Percentiles rank a stretch among this genome's conserved stretches.
These are phyloP conservation scores for Synanthedon andrenaeformis DNA, from an alignment of 2,888 invertebrate genomes.

Conservation along the genomic window DNA sequence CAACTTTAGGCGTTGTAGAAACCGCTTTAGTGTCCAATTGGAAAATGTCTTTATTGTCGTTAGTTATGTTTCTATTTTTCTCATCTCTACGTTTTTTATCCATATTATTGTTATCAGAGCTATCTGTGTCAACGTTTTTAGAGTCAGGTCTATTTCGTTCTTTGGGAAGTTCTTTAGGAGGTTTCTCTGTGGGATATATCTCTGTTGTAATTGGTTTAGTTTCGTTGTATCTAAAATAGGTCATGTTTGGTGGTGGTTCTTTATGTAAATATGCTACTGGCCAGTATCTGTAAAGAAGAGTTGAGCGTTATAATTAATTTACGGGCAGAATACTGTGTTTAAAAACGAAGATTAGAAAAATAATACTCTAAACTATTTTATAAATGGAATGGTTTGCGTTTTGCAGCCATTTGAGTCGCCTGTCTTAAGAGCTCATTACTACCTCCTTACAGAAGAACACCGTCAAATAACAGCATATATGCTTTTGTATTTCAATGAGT, in stretches of 20 bases:
- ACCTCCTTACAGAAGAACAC: no score
- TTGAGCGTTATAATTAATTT: background rate
- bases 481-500: no score
- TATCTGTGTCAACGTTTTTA: background rate
- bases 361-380: no score
- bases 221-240: conserved; percentile 61
- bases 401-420: no score
- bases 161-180: conserved; percentile 1
- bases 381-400: no score
- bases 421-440: no score
- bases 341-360: no score
- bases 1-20: conserved; percentile 14
- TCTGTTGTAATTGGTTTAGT: conserved; percentile 18
- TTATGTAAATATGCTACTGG: conserved; percentile 86
- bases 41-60: conserved; percentile 20
- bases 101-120: conserved; percentile 9
- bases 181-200: conserved; percentile 4
- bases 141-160: background rate
- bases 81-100: conserved; percentile 35
- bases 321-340: no score
- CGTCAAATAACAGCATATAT: no score
- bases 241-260: conserved; percentile 81
- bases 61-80: conserved; percentile 37
- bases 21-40: conserved; percentile 18
- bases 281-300: conserved; percentile 69